Percentiles rank a stretch among this genome's conserved stretches.
phyloP scores from a whole-genome alignment of 2,113 vertebrate species.

The Silurus asotus region DNA sequence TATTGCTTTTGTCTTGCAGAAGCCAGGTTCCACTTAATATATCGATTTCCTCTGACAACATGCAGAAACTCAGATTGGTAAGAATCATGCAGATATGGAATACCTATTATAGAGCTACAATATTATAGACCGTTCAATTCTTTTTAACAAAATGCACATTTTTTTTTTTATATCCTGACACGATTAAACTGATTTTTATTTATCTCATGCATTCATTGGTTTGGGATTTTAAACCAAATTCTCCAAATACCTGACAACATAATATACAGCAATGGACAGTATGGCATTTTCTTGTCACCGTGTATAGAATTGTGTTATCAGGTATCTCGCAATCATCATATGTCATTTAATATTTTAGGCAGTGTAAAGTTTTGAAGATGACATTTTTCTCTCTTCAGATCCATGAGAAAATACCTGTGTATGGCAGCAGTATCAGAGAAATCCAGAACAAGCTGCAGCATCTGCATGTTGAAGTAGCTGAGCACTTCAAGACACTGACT shows the following conservation, averaged over 20 bases:
- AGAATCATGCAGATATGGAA: slow-evolving; percentile 52
- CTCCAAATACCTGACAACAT: background rate
- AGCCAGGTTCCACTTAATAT: slow-evolving; percentile 53
- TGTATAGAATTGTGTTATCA: background rate
- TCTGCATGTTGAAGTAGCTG: slow-evolving; percentile 68
- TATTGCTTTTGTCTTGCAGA: slow-evolving; percentile 44
- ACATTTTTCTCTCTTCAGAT: slow-evolving; percentile 59
- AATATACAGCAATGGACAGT: background rate
- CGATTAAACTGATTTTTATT: background rate
- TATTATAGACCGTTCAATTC: too few species aligned
- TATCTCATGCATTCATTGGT: background rate
- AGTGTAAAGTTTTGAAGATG: slow-evolving; percentile 14
- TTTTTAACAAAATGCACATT: too few species aligned
- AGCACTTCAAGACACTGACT: slow-evolving; percentile 63
- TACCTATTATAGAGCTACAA: too few species aligned
- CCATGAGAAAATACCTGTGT: slow-evolving; percentile 62
- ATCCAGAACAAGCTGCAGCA: slow-evolving; percentile 69
- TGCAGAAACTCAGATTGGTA: slow-evolving; percentile 76
- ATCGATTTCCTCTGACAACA: slow-evolving; percentile 56
- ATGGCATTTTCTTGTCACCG: background rate
- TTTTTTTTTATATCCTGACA: too few species aligned
- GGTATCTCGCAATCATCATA: background rate
- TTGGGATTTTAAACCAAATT: background rate
- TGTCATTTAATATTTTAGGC: background rate
- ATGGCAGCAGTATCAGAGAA: slow-evolving; percentile 62